Base-by-base conservation (phyloP, 2,113 vertebrate genomes). In the Lepisosteus oculatus region DNA sequence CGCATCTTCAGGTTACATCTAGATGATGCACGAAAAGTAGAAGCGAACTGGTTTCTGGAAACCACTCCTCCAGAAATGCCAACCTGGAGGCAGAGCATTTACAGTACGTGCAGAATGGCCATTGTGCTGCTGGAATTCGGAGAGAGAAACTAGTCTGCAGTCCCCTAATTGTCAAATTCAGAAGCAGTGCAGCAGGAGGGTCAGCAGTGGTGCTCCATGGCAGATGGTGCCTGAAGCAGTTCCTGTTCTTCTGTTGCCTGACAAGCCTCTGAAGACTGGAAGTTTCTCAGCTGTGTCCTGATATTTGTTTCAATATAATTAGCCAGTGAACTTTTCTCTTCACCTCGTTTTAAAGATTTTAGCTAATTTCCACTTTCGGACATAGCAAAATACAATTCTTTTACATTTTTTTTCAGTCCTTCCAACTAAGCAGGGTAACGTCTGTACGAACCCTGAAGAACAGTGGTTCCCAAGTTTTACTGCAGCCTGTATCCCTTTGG, bases 221-320 rank as follows among this genome's bases (percentile, higher is more conserved):
- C 67, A 65, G 61, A 70, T 59, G 54, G 29, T 9, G 67, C 61
- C 62, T 29, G 57, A 54, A 43, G 73, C 73, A 11, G 9, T 14
- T 64, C n/a, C 61, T 63, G 61, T 43, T 63, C 13, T 59, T 65
- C 4, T 47, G 51, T 8, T 57, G 73, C 61, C 43, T 65, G 67
- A 64, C 64, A 61, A 69, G 41, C 17, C 61, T 57, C 44, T 41
- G 51, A 70, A 65, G 54, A 56, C 61, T 44, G 51, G 42, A 65
- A 4, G 51, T 57, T 56, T 56, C 7, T 17, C 55, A 17, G 41
- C 29, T 55, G 57, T 54, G 65, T 14, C 62, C 44, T 45, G 14
- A 47, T 57, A 62, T 17, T 68, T 61, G 65, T 62, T 63, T 71
- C 15, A 12, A 12, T 61, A 47, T 12, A 17, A 68, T 3, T 6